phyloP scores from a whole-genome alignment of 2,888 invertebrate species.

The Drepanosiphum platanoidis region DNA sequence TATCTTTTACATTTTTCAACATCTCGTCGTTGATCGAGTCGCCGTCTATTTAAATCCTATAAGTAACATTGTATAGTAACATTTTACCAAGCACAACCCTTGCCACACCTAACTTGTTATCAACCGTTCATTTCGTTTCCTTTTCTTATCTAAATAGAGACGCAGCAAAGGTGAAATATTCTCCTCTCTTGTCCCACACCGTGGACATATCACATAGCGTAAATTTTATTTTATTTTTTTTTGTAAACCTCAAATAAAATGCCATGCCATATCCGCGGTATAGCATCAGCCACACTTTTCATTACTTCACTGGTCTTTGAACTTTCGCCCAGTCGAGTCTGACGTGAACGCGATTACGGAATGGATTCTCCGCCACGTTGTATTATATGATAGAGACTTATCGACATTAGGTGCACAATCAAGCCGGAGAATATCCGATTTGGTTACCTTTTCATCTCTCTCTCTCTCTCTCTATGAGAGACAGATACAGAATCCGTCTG shows the following conservation, averaged over 20 bases:
- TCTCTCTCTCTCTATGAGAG: too few relatives aligned
- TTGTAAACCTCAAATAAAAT: neutral
- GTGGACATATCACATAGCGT: neutral
- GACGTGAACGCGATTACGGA: neutral
- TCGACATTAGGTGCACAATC: neutral
- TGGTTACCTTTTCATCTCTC: neutral
- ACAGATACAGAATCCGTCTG: too few relatives aligned
- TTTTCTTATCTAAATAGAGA: neutral
- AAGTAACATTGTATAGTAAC: too few relatives aligned
- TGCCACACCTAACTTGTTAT: too few relatives aligned
- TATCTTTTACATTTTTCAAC: neutral
- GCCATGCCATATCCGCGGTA: neutral
- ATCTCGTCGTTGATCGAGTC: neutral
- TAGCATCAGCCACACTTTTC: neutral
- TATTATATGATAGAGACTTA: too few relatives aligned
- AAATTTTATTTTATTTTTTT: neutral
- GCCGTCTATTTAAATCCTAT: neutral
- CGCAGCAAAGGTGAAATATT: neutral
- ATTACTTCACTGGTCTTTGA: neutral
- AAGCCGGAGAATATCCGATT: neutral
- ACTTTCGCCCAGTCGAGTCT: neutral
- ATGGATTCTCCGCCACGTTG: too few relatives aligned
- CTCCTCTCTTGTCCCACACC: neutral
- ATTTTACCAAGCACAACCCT: too few relatives aligned
- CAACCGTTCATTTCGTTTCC: neutral